A percentile compares a stretch with the other conserved stretches of the same genome.
Evolutionary conservation across 2,888 invertebrate species (phyloP).

Genomic region (Nomada fabriciana): DNA sequence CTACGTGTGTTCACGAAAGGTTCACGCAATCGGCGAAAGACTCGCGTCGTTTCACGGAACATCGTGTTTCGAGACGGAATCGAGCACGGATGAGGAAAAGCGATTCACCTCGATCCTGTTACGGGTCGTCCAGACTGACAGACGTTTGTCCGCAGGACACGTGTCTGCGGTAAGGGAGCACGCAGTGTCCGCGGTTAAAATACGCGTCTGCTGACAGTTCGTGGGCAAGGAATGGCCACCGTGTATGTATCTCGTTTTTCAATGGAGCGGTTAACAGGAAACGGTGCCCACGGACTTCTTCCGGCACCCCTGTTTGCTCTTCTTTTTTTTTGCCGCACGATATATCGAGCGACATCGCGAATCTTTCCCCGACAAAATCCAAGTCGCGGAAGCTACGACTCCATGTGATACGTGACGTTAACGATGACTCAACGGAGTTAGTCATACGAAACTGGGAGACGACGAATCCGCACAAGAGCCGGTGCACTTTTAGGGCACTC

Average conservation of each 20-base stretch:
- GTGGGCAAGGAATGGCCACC: too few species aligned
- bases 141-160: too few species aligned
- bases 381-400: slow-evolving; percentile 37
- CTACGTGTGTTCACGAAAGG: slow-evolving; percentile 32
- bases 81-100: not conserved
- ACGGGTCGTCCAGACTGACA: too few species aligned
- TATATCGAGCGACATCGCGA: not conserved
- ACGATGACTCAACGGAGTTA: slow-evolving; percentile 75
- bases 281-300: too few species aligned
- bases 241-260: too few species aligned
- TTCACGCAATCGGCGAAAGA: slow-evolving; percentile 22
- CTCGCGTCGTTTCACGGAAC: not conserved
- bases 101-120: not conserved
- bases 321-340: not conserved
- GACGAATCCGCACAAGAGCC: slow-evolving; percentile 81
- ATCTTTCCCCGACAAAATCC: slow-evolving; percentile 21
- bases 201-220: too few species aligned
- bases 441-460: slow-evolving; percentile 79
- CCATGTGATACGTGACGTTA: slow-evolving; percentile 21
- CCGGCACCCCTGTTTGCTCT: too few species aligned
- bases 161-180: too few species aligned
- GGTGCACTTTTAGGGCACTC: slow-evolving; percentile 81
- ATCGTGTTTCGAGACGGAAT: not conserved
- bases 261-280: too few species aligned
- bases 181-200: too few species aligned